These are phyloP conservation scores for Columba livia DNA, from an alignment of 2,113 vertebrate genomes.

Conservation along the genomic window DNA sequence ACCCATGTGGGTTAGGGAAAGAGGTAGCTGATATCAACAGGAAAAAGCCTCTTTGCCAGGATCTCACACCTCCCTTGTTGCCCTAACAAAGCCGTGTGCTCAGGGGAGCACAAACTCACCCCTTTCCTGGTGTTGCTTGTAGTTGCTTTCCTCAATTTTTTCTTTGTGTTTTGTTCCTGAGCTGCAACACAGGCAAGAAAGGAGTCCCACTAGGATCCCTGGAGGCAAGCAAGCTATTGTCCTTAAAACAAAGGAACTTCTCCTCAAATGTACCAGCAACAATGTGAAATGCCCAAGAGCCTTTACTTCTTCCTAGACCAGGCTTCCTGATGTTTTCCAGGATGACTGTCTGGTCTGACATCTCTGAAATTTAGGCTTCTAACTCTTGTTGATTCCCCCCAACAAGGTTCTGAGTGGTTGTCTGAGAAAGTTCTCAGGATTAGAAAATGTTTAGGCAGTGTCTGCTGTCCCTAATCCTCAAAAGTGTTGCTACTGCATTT, in stretches of 20 bases:
- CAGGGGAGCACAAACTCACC: neutral
- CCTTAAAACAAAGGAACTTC: conserved; percentile 36
- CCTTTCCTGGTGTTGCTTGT: neutral
- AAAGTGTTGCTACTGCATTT: neutral
- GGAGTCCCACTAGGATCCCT: neutral
- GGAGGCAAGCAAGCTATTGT: conserved; percentile 15
- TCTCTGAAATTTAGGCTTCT: neutral
- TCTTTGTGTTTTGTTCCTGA: neutral
- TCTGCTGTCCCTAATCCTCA: neutral
- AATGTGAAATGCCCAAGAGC: neutral
- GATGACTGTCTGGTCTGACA: neutral
- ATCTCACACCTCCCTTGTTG: neutral
- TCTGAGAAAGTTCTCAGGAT: neutral
- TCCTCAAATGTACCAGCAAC: neutral
- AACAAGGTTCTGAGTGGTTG: neutral
- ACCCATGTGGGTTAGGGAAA: neutral
- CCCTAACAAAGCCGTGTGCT: neutral
- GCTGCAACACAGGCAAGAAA: neutral
- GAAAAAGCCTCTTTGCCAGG: neutral
- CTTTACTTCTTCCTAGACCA: neutral
- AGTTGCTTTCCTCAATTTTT: neutral
- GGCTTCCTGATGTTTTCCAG: conserved; percentile 31
- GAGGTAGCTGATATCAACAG: neutral
- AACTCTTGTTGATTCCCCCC: neutral
- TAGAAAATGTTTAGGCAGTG: neutral